Evolutionary conservation across 2,888 invertebrate species (phyloP).

Genomic region (Helicoverpa assulta): DNA sequence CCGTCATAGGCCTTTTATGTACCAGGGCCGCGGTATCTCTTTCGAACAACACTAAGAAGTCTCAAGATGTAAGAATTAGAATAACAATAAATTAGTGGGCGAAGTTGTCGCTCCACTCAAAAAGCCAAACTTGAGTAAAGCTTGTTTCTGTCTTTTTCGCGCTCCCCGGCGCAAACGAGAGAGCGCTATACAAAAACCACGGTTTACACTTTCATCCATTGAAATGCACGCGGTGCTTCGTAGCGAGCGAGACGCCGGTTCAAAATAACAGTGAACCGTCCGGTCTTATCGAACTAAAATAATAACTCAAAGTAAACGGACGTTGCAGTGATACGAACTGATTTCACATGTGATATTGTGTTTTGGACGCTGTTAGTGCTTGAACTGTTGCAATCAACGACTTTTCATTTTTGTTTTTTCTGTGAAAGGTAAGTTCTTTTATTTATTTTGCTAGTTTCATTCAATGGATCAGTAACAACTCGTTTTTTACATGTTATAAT

Average conservation of each 20-base stretch:
- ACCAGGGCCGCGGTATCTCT: too few species aligned
- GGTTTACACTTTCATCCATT: constrained; percentile 89
- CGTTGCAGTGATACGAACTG: constrained; percentile 73
- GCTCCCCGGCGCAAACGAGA: constrained; percentile 77
- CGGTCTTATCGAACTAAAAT: constrained; percentile 80
- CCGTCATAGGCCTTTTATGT: too few species aligned
- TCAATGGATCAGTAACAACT: constrained; percentile 20
- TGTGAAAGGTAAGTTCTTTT: constrained; percentile 58
- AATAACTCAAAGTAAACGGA: constrained; percentile 74
- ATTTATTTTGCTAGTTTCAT: constrained; percentile 28
- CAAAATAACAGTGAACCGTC: constrained; percentile 80
- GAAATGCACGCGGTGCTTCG: constrained; percentile 88
- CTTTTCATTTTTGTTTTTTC: constrained; percentile 34
- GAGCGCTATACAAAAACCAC: constrained; percentile 88
- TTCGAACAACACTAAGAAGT: constrained; percentile 56
- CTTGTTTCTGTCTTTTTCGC: constrained; percentile 76
- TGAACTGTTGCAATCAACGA: constrained; percentile 41
- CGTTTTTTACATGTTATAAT: background rate
- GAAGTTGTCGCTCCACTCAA: constrained; percentile 82
- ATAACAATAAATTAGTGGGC: constrained; percentile 86
- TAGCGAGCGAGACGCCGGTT: constrained; percentile 84
- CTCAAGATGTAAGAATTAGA: constrained; percentile 74
- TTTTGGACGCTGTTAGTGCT: constrained; percentile 57
- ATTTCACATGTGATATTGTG: constrained; percentile 73
- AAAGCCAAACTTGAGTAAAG: constrained; percentile 78